A percentile compares a stretch with the other conserved stretches of the same genome.
phyloP scores from a whole-genome alignment of 2,888 invertebrate species.

The Molorchus minor region DNA sequence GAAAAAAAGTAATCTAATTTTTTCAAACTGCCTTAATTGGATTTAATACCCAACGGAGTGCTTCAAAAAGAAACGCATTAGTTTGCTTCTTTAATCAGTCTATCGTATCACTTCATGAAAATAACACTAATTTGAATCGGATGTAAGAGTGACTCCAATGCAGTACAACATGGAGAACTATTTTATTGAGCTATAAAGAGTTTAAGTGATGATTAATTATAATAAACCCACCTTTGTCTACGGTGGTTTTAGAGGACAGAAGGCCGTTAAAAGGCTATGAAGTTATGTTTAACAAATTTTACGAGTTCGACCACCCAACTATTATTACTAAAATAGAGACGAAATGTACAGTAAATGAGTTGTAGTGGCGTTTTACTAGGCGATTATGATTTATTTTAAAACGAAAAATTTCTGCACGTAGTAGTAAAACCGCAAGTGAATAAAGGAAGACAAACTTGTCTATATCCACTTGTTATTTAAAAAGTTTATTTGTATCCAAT shows the following conservation, averaged over 20 bases:
- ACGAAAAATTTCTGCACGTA: background rate
- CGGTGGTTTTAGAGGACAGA: conserved; percentile 19
- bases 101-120: no score
- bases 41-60: no score
- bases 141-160: background rate
- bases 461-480: background rate
- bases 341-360: background rate
- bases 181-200: conserved; percentile 22
- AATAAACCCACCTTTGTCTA: conserved; percentile 25
- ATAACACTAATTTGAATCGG: background rate
- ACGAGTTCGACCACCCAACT: conserved; percentile 38
- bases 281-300: conserved; percentile 35
- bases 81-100: no score
- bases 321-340: conserved; percentile 26
- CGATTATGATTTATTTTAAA: conserved; percentile 14
- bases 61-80: no score
- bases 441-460: background rate
- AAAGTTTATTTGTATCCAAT: background rate
- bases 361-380: conserved; percentile 13
- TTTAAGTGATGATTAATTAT: conserved; percentile 29
- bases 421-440: background rate
- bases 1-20: no score
- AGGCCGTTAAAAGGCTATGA: conserved; percentile 32
- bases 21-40: no score
- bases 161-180: background rate